Base-by-base conservation (phyloP, 2,797 vertebrate species). In the Buceros bicornis region DNA sequence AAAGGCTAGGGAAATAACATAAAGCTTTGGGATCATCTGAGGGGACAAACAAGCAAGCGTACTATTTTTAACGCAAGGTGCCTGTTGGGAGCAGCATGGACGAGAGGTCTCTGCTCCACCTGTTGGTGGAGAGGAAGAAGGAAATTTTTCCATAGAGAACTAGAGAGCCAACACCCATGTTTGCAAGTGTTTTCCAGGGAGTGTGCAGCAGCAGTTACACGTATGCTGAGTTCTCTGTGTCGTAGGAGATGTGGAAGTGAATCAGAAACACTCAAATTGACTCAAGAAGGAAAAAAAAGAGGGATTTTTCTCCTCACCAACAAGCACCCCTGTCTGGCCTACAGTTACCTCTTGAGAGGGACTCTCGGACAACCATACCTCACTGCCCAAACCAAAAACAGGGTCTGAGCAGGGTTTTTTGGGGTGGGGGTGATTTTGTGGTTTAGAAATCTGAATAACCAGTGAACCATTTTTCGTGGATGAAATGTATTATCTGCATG, bases 61-160 rank as follows among this genome's bases (percentile, higher is more conserved):
- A 5, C 31, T 45, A 21, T 33, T 85, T 91, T 69, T 81, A 78
- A 37, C 50, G 20, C 17, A 47, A 31, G 4, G 8, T 17, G 88
- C 29, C 17, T 37, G 17, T 15, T 1, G 3, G 65, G 51, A 62
- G 20, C 0, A 0, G 10, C 13, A 10, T 2, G 40, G 37, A 51
- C 0, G 1, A 93, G 40, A 67, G 6, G 4, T 71, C 54, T 81
- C 76, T 78, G 35, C 77, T 94, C 76, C 65, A 91, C 72, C 76
- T 94, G 10, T 94, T 81, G 85, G 65, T 65, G 47, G 26, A 65
- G 65, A 71, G 31, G 57, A 35, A 74, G 33, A 69, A 47, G 26
- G 21, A n/a, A 58, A 85, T 13, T 13, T 78, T 29, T 67, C 33
- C 1, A 0, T 2, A 12, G 25, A 12, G 42, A 83, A 3, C 29